Evolutionary conservation across 2,113 vertebrate genomes (phyloP).

Genomic region (Ivindomyrus marchei): DNA sequence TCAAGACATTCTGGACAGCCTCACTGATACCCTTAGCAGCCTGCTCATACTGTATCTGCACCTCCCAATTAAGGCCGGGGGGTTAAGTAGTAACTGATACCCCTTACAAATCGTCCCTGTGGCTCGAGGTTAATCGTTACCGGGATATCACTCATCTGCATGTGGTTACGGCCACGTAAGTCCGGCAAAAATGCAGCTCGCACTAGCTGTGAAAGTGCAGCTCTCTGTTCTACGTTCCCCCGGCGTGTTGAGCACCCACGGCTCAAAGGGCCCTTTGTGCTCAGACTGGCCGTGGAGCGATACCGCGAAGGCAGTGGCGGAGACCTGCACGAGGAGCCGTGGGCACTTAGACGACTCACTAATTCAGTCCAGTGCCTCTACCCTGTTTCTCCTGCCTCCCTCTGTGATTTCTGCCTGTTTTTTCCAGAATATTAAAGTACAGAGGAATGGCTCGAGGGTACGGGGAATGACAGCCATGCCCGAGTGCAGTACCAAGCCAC

Average conservation of each 20-base stretch:
- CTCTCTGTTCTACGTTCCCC: neutral
- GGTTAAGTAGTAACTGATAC: constrained; percentile 9
- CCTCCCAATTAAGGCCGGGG: constrained; percentile 15
- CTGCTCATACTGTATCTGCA: constrained; percentile 4
- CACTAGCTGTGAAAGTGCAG: neutral
- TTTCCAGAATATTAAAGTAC: neutral
- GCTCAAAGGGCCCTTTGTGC: constrained; percentile 16
- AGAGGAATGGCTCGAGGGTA: neutral
- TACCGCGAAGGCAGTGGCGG: neutral
- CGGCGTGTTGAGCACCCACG: neutral
- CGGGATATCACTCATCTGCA: neutral
- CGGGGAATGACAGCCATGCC: neutral
- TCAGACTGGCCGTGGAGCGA: neutral
- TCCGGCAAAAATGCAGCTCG: neutral
- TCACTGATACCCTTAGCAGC: constrained; percentile 21
- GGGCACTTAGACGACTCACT: neutral
- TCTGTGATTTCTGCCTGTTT: neutral
- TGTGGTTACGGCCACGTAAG: neutral
- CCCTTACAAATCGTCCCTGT: neutral
- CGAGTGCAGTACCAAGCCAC: neutral
- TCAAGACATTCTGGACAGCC: constrained; percentile 31
- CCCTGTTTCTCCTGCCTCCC: neutral
- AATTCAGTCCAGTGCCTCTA: neutral
- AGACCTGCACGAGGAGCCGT: neutral
- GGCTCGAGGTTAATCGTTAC: neutral